A percentile compares a stretch with the other conserved stretches of the same genome.
Conservation (phyloP, 1,140 invertebrate species). For the Drosophila lacertosa region DNA sequence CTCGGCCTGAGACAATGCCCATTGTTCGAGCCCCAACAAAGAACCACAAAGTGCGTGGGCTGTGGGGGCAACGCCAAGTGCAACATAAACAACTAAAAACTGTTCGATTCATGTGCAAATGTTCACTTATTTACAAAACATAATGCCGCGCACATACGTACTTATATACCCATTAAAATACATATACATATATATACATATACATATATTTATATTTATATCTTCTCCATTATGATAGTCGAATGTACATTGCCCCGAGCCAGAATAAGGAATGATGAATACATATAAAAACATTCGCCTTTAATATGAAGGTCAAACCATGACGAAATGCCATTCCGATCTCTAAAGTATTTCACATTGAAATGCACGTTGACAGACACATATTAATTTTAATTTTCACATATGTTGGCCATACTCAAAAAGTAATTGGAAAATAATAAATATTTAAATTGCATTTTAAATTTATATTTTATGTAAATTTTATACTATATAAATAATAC, state of each 20-base stretch:
- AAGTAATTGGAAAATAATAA: too few species aligned
- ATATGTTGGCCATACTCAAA: constrained; percentile 6
- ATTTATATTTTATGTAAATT: too few species aligned
- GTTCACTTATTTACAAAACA: constrained; percentile 8
- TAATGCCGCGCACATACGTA: neutral
- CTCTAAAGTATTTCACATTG: neutral
- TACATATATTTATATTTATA: too few species aligned
- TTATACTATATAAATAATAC: too few species aligned
- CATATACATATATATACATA: too few species aligned
- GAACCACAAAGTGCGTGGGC: constrained; percentile 23
- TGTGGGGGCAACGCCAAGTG: constrained; percentile 18
- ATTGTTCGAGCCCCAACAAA: constrained; percentile 61
- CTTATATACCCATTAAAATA: too few species aligned
- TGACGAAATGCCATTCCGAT: constrained; percentile 2
- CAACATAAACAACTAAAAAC: constrained; percentile 24
- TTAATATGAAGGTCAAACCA: constrained; percentile 12
- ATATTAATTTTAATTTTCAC: neutral
- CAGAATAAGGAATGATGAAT: neutral
- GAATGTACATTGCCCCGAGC: neutral
- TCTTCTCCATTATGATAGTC: constrained; percentile 1
- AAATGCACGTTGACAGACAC: neutral
- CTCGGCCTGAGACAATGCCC: constrained; percentile 52
- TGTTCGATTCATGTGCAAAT: constrained; percentile 19
- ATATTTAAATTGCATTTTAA: too few species aligned
- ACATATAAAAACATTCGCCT: constrained; percentile 5